Percentiles rank a stretch among this genome's conserved stretches.
Evolutionary conservation across 2,113 vertebrate species (phyloP).

Genomic region (Marmota monax): DNA sequence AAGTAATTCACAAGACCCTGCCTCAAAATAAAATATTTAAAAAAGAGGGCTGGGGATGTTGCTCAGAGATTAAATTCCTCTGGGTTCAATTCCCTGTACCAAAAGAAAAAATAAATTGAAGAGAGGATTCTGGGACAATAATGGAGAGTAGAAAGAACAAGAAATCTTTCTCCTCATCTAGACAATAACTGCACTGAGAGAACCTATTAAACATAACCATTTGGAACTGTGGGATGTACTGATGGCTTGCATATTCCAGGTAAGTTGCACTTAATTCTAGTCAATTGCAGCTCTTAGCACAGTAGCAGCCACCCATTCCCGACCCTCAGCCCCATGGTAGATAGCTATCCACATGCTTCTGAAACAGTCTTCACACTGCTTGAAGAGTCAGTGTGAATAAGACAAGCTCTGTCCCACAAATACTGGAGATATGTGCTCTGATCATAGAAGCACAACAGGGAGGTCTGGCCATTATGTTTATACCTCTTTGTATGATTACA

Average conservation of each 20-base stretch:
- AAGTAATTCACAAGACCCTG: too few relatives aligned
- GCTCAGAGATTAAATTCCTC: too few relatives aligned
- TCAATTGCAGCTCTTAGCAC: background rate
- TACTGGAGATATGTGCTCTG: background rate
- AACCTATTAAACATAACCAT: background rate
- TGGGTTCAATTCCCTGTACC: too few relatives aligned
- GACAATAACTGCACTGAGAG: background rate
- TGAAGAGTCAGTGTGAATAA: background rate
- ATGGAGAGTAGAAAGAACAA: background rate
- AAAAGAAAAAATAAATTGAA: background rate
- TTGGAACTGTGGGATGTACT: background rate
- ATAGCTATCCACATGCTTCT: background rate
- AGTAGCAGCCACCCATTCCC: background rate
- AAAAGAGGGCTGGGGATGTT: too few relatives aligned
- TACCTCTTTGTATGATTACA: background rate
- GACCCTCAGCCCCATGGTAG: background rate
- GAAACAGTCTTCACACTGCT: background rate
- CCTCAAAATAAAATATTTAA: too few relatives aligned
- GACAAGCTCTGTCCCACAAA: background rate
- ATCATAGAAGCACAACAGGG: background rate
- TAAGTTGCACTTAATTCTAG: background rate
- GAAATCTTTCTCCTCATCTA: background rate
- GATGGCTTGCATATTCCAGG: background rate
- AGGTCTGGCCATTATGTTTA: background rate
- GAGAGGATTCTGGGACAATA: background rate